These are phyloP conservation scores for Pipistrellus nathusii DNA, from an alignment of 2,797 vertebrate species.

Conservation along the genomic window DNA sequence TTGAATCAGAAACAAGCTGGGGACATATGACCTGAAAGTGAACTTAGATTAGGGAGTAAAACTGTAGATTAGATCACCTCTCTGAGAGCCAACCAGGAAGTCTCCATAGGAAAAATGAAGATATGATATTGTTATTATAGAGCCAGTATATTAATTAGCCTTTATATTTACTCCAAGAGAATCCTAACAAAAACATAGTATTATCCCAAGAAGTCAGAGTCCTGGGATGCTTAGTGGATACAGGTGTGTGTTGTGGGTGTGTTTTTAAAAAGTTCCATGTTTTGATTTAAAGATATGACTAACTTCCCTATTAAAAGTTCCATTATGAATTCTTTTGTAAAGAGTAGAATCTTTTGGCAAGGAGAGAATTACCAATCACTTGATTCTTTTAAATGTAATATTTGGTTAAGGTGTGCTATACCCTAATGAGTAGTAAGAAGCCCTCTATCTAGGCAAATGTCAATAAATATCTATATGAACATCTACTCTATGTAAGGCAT, in stretches of 20 bases:
- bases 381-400: not conserved
- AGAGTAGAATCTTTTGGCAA: slow-evolving; percentile 58
- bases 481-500: not conserved
- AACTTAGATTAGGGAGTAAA: slow-evolving; percentile 79
- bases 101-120: slow-evolving; percentile 77
- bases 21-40: slow-evolving; percentile 75
- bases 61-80: slow-evolving; percentile 76
- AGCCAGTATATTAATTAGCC: slow-evolving; percentile 72
- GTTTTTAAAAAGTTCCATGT: slow-evolving; percentile 69
- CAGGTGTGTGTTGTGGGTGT: slow-evolving; percentile 76
- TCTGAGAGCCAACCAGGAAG: slow-evolving; percentile 78
- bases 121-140: slow-evolving; percentile 68
- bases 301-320: slow-evolving; percentile 41
- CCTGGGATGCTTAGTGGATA: slow-evolving; percentile 61
- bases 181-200: slow-evolving; percentile 70
- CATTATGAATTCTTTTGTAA: slow-evolving; percentile 63
- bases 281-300: slow-evolving; percentile 73
- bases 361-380: slow-evolving; percentile 47
- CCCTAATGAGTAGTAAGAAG: slow-evolving; percentile 16
- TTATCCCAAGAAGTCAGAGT: slow-evolving; percentile 65
- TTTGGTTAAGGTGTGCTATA: slow-evolving; percentile 41
- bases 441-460: slow-evolving; percentile 42
- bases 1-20: slow-evolving; percentile 67
- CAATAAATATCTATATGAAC: slow-evolving; percentile 11
- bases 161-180: slow-evolving; percentile 67